A percentile compares a stretch with the other conserved stretches of the same genome.
These are phyloP conservation scores for Calyptommatus sinebrachiatus DNA, from an alignment of 2,113 vertebrate species.

Conservation along the genomic window DNA sequence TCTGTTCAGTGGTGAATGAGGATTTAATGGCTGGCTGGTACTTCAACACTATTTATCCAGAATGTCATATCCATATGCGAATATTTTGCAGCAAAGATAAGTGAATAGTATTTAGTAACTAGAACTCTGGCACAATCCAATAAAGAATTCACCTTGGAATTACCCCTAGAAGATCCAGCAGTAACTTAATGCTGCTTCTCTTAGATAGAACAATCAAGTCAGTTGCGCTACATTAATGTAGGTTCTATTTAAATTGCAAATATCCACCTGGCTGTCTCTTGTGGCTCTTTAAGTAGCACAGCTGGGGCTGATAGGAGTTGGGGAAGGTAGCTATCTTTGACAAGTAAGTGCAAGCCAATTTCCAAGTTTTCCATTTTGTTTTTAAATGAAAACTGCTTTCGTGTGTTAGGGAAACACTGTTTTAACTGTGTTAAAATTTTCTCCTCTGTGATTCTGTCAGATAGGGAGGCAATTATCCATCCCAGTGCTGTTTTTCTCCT, in stretches of 20 bases:
- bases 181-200: neutral
- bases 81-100: neutral
- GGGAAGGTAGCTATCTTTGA: too few species aligned
- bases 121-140: neutral
- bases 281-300: too few species aligned
- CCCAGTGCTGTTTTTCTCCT: neutral
- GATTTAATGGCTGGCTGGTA: slow-evolving; percentile 2
- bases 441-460: neutral
- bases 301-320: too few species aligned
- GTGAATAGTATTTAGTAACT: neutral
- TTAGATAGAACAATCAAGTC: neutral
- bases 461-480: neutral
- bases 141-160: neutral
- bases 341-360: neutral
- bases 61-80: neutral
- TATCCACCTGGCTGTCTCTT: too few species aligned
- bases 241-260: neutral
- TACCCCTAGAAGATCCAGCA: neutral
- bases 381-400: neutral
- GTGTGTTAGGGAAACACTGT: neutral
- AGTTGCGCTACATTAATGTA: neutral
- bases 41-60: neutral
- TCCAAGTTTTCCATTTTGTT: neutral
- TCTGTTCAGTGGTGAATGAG: neutral
- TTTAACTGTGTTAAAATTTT: neutral